phyloP scores from a whole-genome alignment of 2,888 invertebrate species.

The Drosophila dives region DNA sequence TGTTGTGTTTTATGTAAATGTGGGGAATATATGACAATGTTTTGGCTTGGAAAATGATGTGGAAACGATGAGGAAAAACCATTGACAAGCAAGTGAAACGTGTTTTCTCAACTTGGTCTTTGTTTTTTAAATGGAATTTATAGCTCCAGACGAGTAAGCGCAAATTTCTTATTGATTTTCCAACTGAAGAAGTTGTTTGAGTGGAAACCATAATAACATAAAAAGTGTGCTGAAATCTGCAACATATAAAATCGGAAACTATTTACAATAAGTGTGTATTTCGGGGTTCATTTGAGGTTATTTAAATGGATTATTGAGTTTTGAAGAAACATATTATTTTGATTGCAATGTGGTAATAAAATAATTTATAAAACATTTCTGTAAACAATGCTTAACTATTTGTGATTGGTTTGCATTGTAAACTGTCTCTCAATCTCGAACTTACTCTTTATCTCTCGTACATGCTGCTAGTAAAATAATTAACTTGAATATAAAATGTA shows the following conservation, averaged over 20 bases:
- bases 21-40: slow-evolving; percentile 54
- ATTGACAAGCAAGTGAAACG: slow-evolving; percentile 51
- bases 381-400: neutral
- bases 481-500: slow-evolving; percentile 63
- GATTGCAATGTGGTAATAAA: neutral
- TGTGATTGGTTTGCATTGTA: neutral
- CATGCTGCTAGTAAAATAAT: slow-evolving; percentile 65
- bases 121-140: slow-evolving; percentile 30
- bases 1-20: slow-evolving; percentile 56
- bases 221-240: slow-evolving; percentile 9
- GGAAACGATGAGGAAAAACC: slow-evolving; percentile 74
- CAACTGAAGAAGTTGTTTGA: neutral
- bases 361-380: neutral
- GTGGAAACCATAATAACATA: neutral
- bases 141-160: slow-evolving; percentile 1
- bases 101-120: slow-evolving; percentile 23
- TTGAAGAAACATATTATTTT: neutral
- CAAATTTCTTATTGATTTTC: slow-evolving; percentile 40
- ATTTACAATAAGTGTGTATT: neutral
- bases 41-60: slow-evolving; percentile 69
- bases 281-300: neutral
- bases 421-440: neutral
- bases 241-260: too few relatives aligned
- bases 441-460: neutral
- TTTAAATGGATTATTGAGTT: neutral